Conservation (phyloP, 2,113 vertebrate genomes). For the Oophaga pumilio region DNA sequence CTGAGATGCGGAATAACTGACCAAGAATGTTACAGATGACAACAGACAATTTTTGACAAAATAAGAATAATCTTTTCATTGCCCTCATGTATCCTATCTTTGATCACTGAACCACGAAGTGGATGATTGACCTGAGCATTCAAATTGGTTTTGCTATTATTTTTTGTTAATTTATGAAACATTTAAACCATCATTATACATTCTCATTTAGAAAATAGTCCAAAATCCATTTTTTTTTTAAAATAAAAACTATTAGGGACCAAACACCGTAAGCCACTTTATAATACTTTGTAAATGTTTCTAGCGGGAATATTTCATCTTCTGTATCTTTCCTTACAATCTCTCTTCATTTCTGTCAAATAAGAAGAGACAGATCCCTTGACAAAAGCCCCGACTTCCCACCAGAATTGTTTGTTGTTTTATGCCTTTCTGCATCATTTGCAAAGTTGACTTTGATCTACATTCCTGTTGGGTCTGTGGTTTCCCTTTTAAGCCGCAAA, state of each 20-base stretch:
- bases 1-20: not conserved
- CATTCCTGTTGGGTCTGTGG: conserved; percentile 77
- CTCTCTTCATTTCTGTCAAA: conserved; percentile 75
- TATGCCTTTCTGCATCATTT: conserved; percentile 84
- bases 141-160: not conserved
- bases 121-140: not conserved
- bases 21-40: not conserved
- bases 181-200: not conserved
- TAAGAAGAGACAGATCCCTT: conserved; percentile 76
- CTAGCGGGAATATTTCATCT: conserved; percentile 22
- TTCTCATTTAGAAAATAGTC: not conserved
- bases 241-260: not conserved
- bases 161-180: not conserved
- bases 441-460: conserved; percentile 79
- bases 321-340: conserved; percentile 70
- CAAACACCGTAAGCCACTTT: not conserved
- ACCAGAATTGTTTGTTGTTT: conserved; percentile 81
- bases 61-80: not conserved
- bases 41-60: not conserved
- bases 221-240: too few relatives aligned
- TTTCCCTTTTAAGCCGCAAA: conserved; percentile 75
- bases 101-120: not conserved
- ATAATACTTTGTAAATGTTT: not conserved
- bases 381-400: conserved; percentile 76
- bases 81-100: not conserved